These are phyloP conservation scores for Poicephalus gulielmi DNA, from an alignment of 2,113 vertebrate genomes.

Conservation along the genomic window DNA sequence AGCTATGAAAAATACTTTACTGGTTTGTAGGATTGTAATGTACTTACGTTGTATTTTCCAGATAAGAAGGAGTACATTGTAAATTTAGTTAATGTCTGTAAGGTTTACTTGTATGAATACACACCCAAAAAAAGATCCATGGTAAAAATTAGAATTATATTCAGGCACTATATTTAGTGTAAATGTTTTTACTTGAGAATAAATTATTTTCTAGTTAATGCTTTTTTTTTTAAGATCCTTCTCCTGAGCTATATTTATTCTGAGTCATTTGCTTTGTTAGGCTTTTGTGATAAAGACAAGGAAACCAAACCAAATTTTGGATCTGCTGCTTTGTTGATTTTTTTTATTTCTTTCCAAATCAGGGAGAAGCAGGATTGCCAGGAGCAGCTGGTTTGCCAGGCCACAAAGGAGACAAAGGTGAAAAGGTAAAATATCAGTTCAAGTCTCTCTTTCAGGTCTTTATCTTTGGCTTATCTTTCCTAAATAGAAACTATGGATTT, in stretches of 20 bases:
- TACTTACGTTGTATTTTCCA: not conserved
- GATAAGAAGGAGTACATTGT: not conserved
- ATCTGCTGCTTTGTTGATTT: not conserved
- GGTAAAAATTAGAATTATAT: not conserved
- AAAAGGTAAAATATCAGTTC: slow-evolving; percentile 75
- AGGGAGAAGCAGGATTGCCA: slow-evolving; percentile 85
- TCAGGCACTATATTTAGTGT: not conserved
- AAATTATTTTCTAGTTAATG: not conserved
- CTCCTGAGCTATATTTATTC: not conserved
- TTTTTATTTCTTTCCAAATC: slow-evolving; percentile 40
- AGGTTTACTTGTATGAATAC: not conserved
- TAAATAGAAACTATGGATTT: not conserved
- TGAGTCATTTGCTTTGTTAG: not conserved
- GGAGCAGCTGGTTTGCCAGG: slow-evolving; percentile 79
- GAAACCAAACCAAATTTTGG: not conserved
- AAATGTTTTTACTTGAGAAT: not conserved
- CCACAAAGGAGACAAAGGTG: slow-evolving; percentile 82
- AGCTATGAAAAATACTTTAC: not conserved
- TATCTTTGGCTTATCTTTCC: not conserved
- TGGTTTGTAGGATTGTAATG: not conserved
- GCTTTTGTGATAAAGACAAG: not conserved
- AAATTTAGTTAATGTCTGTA: not conserved
- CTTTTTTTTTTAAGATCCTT: not conserved
- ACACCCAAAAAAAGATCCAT: not conserved
- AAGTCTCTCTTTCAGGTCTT: not conserved